phyloP scores from a whole-genome alignment of 35 echinoderm and acorn worm species.

The Lytechinus pictus region DNA sequence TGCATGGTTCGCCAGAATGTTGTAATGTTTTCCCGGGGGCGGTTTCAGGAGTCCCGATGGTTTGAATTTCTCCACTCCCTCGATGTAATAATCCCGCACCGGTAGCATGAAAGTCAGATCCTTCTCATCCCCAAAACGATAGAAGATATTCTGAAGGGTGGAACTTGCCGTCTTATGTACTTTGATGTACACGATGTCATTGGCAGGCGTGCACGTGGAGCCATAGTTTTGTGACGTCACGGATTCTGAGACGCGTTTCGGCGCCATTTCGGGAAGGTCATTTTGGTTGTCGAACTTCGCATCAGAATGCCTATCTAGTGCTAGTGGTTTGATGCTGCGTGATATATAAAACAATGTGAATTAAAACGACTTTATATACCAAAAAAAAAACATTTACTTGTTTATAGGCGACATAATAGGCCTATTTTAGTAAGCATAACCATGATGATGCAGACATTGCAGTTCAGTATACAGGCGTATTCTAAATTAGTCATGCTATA shows the following conservation, averaged over 20 bases:
- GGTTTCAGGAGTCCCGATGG: not conserved
- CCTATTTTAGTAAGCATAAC: no score
- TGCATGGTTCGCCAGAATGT: slow-evolving; percentile 67
- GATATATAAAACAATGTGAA: not conserved
- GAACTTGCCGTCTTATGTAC: slow-evolving; percentile 81
- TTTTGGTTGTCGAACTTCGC: not conserved
- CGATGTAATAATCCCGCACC: slow-evolving; percentile 27
- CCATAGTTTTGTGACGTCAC: not conserved
- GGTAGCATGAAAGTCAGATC: slow-evolving; percentile 74
- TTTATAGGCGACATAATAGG: no score
- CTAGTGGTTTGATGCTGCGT: not conserved
- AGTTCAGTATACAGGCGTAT: no score
- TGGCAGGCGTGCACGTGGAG: slow-evolving; percentile 42
- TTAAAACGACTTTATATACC: no score
- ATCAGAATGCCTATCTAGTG: not conserved
- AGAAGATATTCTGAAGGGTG: slow-evolving; percentile 73
- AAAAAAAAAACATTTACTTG: no score
- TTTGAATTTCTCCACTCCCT: slow-evolving; percentile 22
- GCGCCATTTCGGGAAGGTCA: not conserved
- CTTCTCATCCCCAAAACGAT: slow-evolving; percentile 63
- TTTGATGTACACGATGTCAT: slow-evolving; percentile 69
- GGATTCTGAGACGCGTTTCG: not conserved
- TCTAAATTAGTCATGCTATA: no score
- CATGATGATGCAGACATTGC: no score
- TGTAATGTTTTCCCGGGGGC: slow-evolving; percentile 24